These are phyloP conservation scores for Motacilla alba DNA, from an alignment of 2,113 vertebrate species.

Conservation along the genomic window DNA sequence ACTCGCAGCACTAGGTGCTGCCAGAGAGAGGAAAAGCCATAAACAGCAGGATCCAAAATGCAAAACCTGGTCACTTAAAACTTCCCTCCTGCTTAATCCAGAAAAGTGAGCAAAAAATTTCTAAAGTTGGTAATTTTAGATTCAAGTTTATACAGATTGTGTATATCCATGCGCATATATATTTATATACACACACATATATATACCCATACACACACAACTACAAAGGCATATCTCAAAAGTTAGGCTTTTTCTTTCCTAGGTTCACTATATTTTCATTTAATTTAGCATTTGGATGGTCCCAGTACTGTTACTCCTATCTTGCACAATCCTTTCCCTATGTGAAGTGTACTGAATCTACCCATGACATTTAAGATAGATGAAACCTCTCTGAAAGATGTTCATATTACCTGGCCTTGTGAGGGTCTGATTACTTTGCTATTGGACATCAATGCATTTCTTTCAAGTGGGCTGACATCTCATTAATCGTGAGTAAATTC, in stretches of 20 bases:
- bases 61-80: neutral
- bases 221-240: neutral
- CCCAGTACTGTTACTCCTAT: neutral
- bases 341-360: conserved; percentile 5
- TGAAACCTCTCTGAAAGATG: conserved; percentile 60
- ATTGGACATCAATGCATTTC: conserved; percentile 73
- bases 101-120: neutral
- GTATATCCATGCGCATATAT: neutral
- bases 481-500: conserved; percentile 73
- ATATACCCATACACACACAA: accelerated
- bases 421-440: conserved; percentile 70
- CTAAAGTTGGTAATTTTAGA: neutral
- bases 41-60: neutral
- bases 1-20: neutral
- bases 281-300: neutral
- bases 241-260: neutral
- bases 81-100: neutral
- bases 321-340: neutral
- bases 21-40: neutral
- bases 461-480: conserved; percentile 66
- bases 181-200: too few relatives aligned
- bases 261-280: neutral
- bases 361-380: conserved; percentile 51
- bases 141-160: neutral
- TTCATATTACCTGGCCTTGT: conserved; percentile 64